Base-by-base conservation (phyloP, 2,113 vertebrate species). In the Phrynosoma platyrhinos region DNA sequence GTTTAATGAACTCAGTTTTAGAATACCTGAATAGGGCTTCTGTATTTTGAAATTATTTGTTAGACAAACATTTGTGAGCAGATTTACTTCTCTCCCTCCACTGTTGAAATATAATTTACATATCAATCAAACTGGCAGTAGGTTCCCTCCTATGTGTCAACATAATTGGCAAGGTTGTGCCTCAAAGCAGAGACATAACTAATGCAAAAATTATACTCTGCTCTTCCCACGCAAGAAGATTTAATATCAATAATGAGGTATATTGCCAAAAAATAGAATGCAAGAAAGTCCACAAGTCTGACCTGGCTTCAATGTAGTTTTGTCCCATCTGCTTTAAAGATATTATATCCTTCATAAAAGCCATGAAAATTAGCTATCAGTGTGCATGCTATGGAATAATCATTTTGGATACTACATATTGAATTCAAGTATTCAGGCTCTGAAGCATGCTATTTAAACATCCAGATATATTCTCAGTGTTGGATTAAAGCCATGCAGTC, bases 331-430 rank as follows among this genome's bases (percentile, higher is more conserved):
- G 55, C 62, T 94, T 94, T 82, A 86, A 23, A 82, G n/a, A 88
- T 85, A 89, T 64, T 90, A 79, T 82, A 89, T n/a, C 86, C 58
- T 79, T 72, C 72, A 85, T 88, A 88, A 92, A 91, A 91, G 2
- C 25, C 42, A 47, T 89, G 53, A 10, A 89, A 91, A 94, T 72
- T 88, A 25, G n/a, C 58, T 86, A 91, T 88, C 86, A 86, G 88
- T 91, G 91, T 88, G 6, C 52, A 91, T 84, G n/a, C 69, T 78
- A 87, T 86, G 88, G 93, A 90, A 87, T 89, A 91, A 87, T 88
- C 79, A 82, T 88, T 30, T 82, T 90, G 64, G 68, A 90, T 92
- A 82, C 86, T 20, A 58, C 85, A 13, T 68, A 85, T 83, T 91
- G 27, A 36, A 79, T 47, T 47, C 47, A 92, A 93, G 80, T 87